Evolutionary conservation across 2,797 vertebrate species (phyloP), one percentile per base, ranked within the genome.

Genomic region (Paguma larvata): DNA sequence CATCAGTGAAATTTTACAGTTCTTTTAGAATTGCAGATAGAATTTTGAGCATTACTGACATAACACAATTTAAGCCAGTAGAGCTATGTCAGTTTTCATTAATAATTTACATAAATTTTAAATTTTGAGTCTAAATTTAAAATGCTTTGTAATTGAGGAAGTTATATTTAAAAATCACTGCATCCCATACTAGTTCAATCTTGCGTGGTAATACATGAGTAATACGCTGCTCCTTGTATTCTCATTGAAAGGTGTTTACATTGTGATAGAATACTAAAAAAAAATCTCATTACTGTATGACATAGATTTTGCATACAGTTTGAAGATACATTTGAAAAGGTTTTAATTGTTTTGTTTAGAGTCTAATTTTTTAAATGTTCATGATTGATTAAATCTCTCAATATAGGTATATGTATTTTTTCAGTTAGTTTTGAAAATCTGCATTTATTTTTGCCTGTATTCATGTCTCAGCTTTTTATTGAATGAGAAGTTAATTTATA

Each of bases 31-130:
- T 13, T 65, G 12, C 9, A 75, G 12, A 30, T 72, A 63, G 51
- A 9, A 90, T 85, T 87, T 91, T 65, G 41, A 91, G 80, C n/a
- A 84, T 86, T 83, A 38, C 23, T 63, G 65, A 46, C 2, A 38
- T 34, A 85, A 65, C 32, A 75, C 30, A 93, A 21, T 65, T 90
- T 96, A 84, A 85, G 12, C 5, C 11, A 63, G 23, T 67, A 84
- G 56, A 82, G 10, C 27, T 67, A 13, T 70, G 21, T 8, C 56
- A 12, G 8, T 70, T 93, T 94, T 53, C 32, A 73, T 85, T 91
- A 62, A 92, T 32, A 94, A 77, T 78, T 92, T 87, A 89, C 15
- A 78, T n/a, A 84, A 86, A 95, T n/a, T 84, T 46, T 70, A 82
- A 93, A 68, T 65, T 92, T 67, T 82, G 32, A 77, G 15, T 67